Base-by-base conservation (phyloP, 37 sponge, comb jelly and placozoan genomes). In the Agelas oroides region DNA sequence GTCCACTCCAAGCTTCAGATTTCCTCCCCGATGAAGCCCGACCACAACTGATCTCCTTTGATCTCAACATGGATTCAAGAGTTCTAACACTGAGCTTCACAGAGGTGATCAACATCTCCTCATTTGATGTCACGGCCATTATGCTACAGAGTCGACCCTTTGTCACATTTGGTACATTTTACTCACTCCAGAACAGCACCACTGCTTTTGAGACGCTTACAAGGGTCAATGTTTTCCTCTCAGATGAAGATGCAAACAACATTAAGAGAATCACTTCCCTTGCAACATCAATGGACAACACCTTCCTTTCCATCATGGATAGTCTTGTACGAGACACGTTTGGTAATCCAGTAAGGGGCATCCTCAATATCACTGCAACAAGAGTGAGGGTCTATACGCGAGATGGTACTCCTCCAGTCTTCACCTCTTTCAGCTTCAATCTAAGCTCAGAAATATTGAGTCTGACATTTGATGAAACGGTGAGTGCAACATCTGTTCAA, bases 401-500 rank as follows among this genome's bases (percentile, higher is more conserved):
- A n/a, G 97, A 97, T 59, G 56, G 28, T 0, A 89, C 85, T 38
- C 70, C 70, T 17, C 97, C 97, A 27, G 19, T 53, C 2, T 78
- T 97, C 1, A 40, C 77, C 17, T 5, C 18, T 6, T 97, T 94
- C 71, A 71, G 59, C 54, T 71, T 97, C 40, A 92, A 97, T 65
- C 86, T 97, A 25, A 90, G 87, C 16, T 76, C 91, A 18, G 95
- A 92, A 57, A 57, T 84, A 27, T 80, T 97, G 18, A 82, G 59
- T 17, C 65, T 97, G 38, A 97, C 92, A 25, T 97, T 94, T 81
- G 94, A 93, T 66, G 97, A 96, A 76, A 88, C 94, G 0, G 94
- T 96, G 21, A 59, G 89, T 59, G 71, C 88, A 16, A 32, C 65
- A 18, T 79, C 88, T 38, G 53, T 94, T 13, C 32, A 36, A 5